Base-by-base conservation (phyloP, 2,113 vertebrate species). In the Hirundichthys speculiger region DNA sequence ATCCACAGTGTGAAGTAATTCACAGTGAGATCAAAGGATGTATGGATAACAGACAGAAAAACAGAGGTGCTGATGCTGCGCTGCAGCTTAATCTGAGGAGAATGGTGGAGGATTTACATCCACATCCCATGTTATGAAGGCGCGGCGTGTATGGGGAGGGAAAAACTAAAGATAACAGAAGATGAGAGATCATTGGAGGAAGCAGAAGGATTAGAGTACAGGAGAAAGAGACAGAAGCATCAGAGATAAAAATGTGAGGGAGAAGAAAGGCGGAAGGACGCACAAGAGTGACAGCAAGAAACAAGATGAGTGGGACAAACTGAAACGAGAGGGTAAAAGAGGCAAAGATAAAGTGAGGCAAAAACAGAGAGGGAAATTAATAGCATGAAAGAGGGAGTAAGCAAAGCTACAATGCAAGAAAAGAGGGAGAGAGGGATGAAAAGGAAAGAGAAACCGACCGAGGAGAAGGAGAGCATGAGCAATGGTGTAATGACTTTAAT, bases 401-500 rank as follows among this genome's bases (percentile, higher is more conserved):
- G n/a, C 45, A 38, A 39, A 43, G 58, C 45, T 34, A 34, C 45
- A n/a, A 25, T 42, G 46, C 45, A 56, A 12, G 43, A 21, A 19
- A 38, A 19, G n/a, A n/a, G 13, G 20, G 59, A 15, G 22, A 15
- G 52, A 42, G 45, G 30, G n/a, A 5, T 24, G 25, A 14, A 59
- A 27, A 55, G 40, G 40, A 40, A 50, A 34, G 43, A 57, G 39
- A 43, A 64, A 72, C 63, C 9, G 39, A 69, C 14, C 15, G 56
- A 53, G 69, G 61, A 66, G 75, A 42, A 50, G 74, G 69, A 49
- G 50, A 69, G 56, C 52, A 82, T 21, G 66, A 55, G 73, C 24
- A 27, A 82, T 62, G 68, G 80, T 46, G 48, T 86, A 88, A 88
- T 86, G 83, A 86, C 70, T 82, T 80, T 84, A 90, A 85, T 90